Evolutionary conservation across 2,797 vertebrate species (phyloP).

Genomic region (Betta splendens): DNA sequence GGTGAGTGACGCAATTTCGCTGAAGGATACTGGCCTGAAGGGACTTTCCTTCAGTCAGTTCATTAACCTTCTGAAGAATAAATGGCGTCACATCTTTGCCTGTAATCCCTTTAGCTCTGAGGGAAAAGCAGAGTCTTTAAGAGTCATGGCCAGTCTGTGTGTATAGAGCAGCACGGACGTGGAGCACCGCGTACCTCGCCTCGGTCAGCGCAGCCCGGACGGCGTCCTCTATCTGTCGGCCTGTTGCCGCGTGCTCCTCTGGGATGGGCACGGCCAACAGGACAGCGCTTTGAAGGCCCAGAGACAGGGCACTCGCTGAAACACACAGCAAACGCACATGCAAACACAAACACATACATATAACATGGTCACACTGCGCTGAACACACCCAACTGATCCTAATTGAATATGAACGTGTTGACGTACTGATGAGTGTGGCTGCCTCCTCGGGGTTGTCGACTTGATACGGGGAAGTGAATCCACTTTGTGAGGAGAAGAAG

Average conservation of each 20-base stretch:
- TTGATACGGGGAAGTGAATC: slow-evolving; percentile 83
- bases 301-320: slow-evolving; percentile 77
- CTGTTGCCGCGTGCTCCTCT: slow-evolving; percentile 77
- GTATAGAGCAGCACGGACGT: not conserved
- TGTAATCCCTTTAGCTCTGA: slow-evolving; percentile 79
- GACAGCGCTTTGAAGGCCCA: slow-evolving; percentile 85
- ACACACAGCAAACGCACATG: not conserved
- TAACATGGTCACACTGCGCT: not conserved
- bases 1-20: slow-evolving; percentile 17
- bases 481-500: slow-evolving; percentile 87
- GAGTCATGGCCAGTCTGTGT: not conserved
- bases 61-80: slow-evolving; percentile 83
- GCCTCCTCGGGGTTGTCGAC: slow-evolving; percentile 84
- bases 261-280: slow-evolving; percentile 90
- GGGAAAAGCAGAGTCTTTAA: too few relatives aligned
- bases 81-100: slow-evolving; percentile 91
- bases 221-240: slow-evolving; percentile 84
- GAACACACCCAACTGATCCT: not conserved
- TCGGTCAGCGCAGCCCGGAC: slow-evolving; percentile 83
- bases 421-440: slow-evolving; percentile 86
- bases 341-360: not conserved
- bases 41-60: slow-evolving; percentile 86
- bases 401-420: not conserved
- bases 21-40: slow-evolving; percentile 90
- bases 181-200: slow-evolving; percentile 74